Evolutionary conservation across 1,140 invertebrate genomes (phyloP).

Genomic region (Adoxophyes honmai): DNA sequence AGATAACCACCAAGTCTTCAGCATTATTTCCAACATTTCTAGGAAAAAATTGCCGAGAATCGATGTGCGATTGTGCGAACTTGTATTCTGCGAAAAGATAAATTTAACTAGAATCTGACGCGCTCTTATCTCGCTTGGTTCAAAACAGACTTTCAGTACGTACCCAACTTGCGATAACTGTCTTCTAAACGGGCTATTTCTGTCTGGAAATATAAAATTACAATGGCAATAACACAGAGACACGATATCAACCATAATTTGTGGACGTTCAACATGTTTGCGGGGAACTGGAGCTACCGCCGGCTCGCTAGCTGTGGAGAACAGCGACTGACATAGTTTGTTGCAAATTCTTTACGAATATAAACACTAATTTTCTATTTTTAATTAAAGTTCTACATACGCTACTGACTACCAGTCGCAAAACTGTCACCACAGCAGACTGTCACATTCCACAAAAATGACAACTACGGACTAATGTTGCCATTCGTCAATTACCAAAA

Average conservation of each 20-base stretch:
- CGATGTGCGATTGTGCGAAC: constrained; percentile 49
- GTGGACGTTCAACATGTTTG: constrained; percentile 66
- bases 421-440: neutral
- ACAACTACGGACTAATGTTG: constrained; percentile 1
- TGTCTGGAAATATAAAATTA: constrained; percentile 67
- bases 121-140: neutral
- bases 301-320: constrained; percentile 37
- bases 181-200: constrained; percentile 64
- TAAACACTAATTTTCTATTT: constrained; percentile 38
- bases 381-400: constrained; percentile 7
- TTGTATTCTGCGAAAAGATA: constrained; percentile 61
- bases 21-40: constrained; percentile 55
- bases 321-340: constrained; percentile 47
- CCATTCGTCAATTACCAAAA: neutral
- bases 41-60: constrained; percentile 56
- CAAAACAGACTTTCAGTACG: constrained; percentile 19
- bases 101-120: neutral
- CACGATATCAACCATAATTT: constrained; percentile 67
- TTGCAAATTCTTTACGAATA: constrained; percentile 53
- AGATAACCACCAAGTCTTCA: constrained; percentile 89
- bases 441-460: constrained; percentile 13
- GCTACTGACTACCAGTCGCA: constrained; percentile 1
- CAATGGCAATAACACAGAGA: constrained; percentile 61
- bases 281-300: constrained; percentile 25
- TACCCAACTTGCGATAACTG: constrained; percentile 57